Percentiles rank a stretch among this genome's conserved stretches.
These are phyloP conservation scores for Lithophane semibrunnea DNA, from an alignment of 2,888 invertebrate species.

Conservation along the genomic window DNA sequence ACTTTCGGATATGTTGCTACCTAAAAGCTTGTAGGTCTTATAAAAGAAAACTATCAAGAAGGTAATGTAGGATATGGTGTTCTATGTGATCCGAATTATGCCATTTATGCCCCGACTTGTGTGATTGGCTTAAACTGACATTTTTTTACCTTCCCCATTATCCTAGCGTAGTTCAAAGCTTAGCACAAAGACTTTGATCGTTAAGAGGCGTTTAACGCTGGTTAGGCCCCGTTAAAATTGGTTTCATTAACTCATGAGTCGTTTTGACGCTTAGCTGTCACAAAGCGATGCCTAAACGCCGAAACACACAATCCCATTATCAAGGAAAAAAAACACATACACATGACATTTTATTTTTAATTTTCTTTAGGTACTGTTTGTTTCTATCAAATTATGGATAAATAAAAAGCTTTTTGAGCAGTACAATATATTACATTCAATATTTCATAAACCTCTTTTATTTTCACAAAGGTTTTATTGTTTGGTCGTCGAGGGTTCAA, in stretches of 20 bases:
- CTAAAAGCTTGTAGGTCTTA: conserved; percentile 6
- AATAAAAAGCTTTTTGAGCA: background rate
- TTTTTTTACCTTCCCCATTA: background rate
- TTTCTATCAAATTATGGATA: background rate
- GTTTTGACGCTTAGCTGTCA: background rate
- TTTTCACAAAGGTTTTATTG: background rate
- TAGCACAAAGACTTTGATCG: background rate
- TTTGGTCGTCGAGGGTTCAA: background rate
- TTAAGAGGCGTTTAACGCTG: no score
- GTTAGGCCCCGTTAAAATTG: no score
- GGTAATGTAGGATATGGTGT: background rate
- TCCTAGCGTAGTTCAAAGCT: background rate
- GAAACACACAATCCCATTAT: no score
- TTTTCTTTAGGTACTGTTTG: background rate
- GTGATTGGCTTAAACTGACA: background rate
- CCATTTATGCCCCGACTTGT: background rate
- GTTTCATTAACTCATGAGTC: background rate
- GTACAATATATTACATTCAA: background rate
- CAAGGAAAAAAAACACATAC: background rate
- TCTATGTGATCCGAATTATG: background rate
- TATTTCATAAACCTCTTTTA: background rate
- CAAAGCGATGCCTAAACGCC: background rate
- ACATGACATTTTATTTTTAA: background rate
- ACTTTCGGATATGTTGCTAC: conserved; percentile 6
- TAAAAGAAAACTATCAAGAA: conserved; percentile 4